A percentile compares a stretch with the other conserved stretches of the same genome.
Evolutionary conservation across 2,113 vertebrate species (phyloP).

Genomic region (Cyanoderma ruficeps): DNA sequence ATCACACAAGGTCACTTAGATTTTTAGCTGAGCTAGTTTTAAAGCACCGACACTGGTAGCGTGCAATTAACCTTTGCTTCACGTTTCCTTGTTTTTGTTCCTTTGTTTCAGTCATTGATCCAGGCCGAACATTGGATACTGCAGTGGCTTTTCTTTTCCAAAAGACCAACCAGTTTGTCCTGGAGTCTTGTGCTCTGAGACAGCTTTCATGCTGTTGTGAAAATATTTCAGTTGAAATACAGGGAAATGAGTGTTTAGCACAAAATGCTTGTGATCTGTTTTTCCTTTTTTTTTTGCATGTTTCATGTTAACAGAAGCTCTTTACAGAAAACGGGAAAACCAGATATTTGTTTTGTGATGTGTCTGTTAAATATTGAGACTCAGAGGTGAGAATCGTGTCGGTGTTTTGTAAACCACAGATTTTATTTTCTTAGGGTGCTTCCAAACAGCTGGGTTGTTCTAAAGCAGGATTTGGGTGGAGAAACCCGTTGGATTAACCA

Average conservation of each 20-base stretch:
- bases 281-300: not conserved
- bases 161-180: not conserved
- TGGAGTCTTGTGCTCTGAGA: not conserved
- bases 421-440: not conserved
- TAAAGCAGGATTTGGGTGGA: not conserved
- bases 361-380: not conserved
- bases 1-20: not conserved
- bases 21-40: conserved; percentile 15
- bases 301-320: not conserved
- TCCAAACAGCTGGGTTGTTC: not conserved
- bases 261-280: not conserved
- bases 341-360: not conserved
- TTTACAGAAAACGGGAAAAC: not conserved
- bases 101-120: not conserved
- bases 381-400: not conserved
- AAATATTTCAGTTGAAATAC: not conserved
- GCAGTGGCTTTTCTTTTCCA: not conserved
- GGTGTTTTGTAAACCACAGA: accelerated
- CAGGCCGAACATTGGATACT: not conserved
- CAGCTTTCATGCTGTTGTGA: not conserved
- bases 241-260: not conserved
- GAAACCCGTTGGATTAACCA: not conserved
- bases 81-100: not conserved
- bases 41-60: not conserved
- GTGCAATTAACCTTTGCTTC: not conserved